phyloP scores from a whole-genome alignment of 2,113 vertebrate species.

The Ciconia maguari region DNA sequence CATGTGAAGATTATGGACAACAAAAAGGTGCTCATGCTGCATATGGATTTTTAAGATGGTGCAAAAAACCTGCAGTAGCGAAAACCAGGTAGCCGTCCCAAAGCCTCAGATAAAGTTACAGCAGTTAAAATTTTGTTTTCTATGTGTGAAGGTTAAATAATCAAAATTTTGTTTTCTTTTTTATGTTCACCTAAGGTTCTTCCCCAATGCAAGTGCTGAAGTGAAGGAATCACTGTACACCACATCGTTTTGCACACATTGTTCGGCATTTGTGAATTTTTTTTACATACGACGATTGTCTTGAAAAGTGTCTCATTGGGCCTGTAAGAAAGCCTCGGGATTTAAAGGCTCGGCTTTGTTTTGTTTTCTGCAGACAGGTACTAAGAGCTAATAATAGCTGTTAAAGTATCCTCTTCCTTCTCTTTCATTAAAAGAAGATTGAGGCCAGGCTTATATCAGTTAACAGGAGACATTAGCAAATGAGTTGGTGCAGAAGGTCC shows the following conservation, averaged over 20 bases:
- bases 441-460: slow-evolving; percentile 52
- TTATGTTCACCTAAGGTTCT: background rate
- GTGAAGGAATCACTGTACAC: background rate
- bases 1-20: background rate
- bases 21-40: background rate
- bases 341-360: background rate
- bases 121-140: background rate
- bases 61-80: background rate
- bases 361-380: slow-evolving; percentile 1
- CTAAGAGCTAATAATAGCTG: slow-evolving; percentile 42
- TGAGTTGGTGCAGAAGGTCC: background rate
- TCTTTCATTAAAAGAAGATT: slow-evolving; percentile 61
- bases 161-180: too few relatives aligned
- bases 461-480: slow-evolving; percentile 33
- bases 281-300: background rate
- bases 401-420: slow-evolving; percentile 36
- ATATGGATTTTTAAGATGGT: background rate
- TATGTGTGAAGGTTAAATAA: background rate
- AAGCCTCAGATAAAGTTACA: background rate
- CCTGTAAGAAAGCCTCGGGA: background rate
- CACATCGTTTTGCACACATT: accelerated
- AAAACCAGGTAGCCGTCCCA: background rate
- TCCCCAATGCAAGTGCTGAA: background rate
- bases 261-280: background rate
- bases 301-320: background rate